These are phyloP conservation scores for Phrixothrix hirtus DNA, from an alignment of 2,888 invertebrate genomes.

Conservation along the genomic window DNA sequence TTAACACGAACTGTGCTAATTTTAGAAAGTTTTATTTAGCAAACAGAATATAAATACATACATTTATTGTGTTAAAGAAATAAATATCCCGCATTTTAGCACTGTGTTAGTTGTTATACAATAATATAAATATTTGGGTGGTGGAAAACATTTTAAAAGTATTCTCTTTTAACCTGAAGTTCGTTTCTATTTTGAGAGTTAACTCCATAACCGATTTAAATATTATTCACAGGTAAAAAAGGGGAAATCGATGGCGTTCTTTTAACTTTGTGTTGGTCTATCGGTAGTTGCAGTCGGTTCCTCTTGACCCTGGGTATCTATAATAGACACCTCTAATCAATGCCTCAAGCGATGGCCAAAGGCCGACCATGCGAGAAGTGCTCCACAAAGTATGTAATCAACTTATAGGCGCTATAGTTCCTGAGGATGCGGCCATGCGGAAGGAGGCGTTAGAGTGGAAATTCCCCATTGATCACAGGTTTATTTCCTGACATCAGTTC, in stretches of 20 bases:
- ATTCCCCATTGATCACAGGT: conserved; percentile 51
- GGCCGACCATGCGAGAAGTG: conserved; percentile 52
- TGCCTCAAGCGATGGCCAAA: conserved; percentile 40
- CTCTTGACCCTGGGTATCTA: conserved; percentile 30
- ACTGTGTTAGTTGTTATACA: no score
- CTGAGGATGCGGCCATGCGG: conserved; percentile 54
- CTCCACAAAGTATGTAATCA: conserved; percentile 55
- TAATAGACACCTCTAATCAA: conserved; percentile 36
- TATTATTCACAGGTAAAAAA: conserved; percentile 1
- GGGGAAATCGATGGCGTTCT: conserved; percentile 14
- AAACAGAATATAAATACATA: no score
- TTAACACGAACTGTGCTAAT: no score
- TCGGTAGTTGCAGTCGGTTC: conserved; percentile 20
- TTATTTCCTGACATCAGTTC: conserved; percentile 38
- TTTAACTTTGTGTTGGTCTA: conserved; percentile 17
- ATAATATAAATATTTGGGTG: no score
- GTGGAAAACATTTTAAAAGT: no score
- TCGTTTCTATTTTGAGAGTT: no score
- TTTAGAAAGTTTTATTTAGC: no score
- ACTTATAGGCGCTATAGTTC: conserved; percentile 50
- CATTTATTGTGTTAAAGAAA: no score
- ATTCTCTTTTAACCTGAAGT: no score
- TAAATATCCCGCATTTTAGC: no score
- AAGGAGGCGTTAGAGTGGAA: conserved; percentile 52
- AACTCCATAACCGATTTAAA: background rate